Conservation (phyloP, 2,797 vertebrate species). For the Tolypeutes matacus region DNA sequence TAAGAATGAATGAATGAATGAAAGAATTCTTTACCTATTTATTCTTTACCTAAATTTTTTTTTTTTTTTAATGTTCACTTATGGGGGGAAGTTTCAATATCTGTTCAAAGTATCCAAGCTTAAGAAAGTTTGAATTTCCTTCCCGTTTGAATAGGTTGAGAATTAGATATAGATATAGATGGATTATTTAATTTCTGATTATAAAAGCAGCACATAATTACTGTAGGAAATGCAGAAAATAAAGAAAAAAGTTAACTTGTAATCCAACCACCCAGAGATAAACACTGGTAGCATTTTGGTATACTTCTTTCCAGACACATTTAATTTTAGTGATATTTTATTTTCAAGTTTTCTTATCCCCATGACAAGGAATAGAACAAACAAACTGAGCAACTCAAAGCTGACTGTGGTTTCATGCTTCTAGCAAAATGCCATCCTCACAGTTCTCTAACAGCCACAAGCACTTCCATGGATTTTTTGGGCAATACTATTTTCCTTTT, state of each 20-base stretch:
- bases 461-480: slow-evolving; percentile 76
- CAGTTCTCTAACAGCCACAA: slow-evolving; percentile 71
- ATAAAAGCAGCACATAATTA: slow-evolving; percentile 59
- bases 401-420: slow-evolving; percentile 76
- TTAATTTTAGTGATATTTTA: slow-evolving; percentile 71
- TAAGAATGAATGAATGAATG: neutral
- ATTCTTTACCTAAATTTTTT: neutral
- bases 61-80: neutral
- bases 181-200: slow-evolving; percentile 52
- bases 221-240: slow-evolving; percentile 60
- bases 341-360: slow-evolving; percentile 76
- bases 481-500: slow-evolving; percentile 78
- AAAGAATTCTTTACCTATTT: slow-evolving; percentile 28
- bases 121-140: slow-evolving; percentile 41
- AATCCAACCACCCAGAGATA: slow-evolving; percentile 31
- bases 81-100: neutral
- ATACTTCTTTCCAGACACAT: slow-evolving; percentile 70
- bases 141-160: neutral
- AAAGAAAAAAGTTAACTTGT: slow-evolving; percentile 69
- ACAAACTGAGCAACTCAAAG: slow-evolving; percentile 70
- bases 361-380: slow-evolving; percentile 78
- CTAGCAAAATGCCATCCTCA: slow-evolving; percentile 72
- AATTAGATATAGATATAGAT: neutral
- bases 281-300: slow-evolving; percentile 59
- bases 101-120: neutral